A percentile compares a stretch with the other conserved stretches of the same genome.
phyloP scores from a whole-genome alignment of 2,888 invertebrate species.

The Melangyna quadrimaculata region DNA sequence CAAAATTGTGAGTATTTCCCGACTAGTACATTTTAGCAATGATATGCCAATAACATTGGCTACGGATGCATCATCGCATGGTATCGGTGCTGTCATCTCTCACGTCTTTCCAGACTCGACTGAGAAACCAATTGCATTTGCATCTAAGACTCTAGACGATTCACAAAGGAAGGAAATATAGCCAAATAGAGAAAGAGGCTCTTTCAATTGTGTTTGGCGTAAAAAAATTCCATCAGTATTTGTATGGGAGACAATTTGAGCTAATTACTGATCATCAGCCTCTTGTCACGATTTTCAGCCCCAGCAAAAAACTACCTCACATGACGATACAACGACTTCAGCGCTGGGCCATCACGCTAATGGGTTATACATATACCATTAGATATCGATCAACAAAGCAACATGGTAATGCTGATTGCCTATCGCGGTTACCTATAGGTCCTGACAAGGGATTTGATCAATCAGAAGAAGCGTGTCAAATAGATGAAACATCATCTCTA shows the following conservation, averaged over 20 bases:
- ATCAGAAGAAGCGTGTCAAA: not conserved
- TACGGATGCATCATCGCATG: not conserved
- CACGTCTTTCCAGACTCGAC: not conserved
- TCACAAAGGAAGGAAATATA: not conserved
- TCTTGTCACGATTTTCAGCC: slow-evolving; percentile 11
- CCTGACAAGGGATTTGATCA: slow-evolving; percentile 1
- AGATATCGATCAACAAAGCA: slow-evolving; percentile 17
- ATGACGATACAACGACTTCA: too few species aligned
- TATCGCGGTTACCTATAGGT: slow-evolving; percentile 28
- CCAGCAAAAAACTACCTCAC: slow-evolving; percentile 4
- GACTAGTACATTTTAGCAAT: slow-evolving; percentile 18
- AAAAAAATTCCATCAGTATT: not conserved
- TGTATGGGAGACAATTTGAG: slow-evolving; percentile 7
- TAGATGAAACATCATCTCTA: not conserved
- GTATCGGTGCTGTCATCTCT: not conserved
- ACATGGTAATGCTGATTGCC: slow-evolving; percentile 35
- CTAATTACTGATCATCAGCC: slow-evolving; percentile 21
- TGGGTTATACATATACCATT: too few species aligned
- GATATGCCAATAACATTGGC: too few species aligned
- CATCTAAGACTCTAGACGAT: not conserved
- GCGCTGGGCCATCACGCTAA: too few species aligned
- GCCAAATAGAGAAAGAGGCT: not conserved
- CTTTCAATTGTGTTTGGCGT: not conserved
- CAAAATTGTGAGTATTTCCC: slow-evolving; percentile 5
- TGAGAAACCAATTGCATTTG: not conserved